Percentiles rank a stretch among this genome's conserved stretches.
These are phyloP conservation scores for Agrotis puta DNA, from an alignment of 2,888 invertebrate species.

Conservation along the genomic window DNA sequence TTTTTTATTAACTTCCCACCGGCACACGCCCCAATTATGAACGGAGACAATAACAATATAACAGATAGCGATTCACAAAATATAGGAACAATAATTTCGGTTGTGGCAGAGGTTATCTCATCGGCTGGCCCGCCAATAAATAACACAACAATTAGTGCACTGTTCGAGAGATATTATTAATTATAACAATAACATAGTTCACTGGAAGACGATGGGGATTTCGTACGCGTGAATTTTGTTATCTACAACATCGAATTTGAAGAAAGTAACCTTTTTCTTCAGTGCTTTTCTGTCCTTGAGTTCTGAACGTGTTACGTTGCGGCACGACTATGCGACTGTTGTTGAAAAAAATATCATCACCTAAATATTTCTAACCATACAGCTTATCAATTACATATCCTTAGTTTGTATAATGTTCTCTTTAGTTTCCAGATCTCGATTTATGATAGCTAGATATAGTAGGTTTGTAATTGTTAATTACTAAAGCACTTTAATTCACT, in stretches of 20 bases:
- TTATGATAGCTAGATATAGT: not conserved
- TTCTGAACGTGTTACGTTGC: not conserved
- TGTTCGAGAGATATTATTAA: slow-evolving; percentile 64
- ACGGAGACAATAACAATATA: slow-evolving; percentile 66
- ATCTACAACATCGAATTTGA: not conserved
- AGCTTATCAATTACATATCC: not conserved
- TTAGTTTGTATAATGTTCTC: not conserved
- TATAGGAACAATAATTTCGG: slow-evolving; percentile 79
- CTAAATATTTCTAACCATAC: not conserved
- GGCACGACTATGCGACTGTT: too few species aligned
- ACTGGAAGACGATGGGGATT: slow-evolving; percentile 49
- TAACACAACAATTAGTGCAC: slow-evolving; percentile 72
- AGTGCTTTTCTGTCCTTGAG: slow-evolving; percentile 13
- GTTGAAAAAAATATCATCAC: not conserved
- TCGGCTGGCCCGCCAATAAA: slow-evolving; percentile 65
- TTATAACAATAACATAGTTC: slow-evolving; percentile 66
- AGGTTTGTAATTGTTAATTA: slow-evolving; percentile 34
- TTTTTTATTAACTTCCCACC: slow-evolving; percentile 46
- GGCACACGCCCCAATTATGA: slow-evolving; percentile 60
- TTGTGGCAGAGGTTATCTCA: slow-evolving; percentile 76
- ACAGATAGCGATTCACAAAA: slow-evolving; percentile 72
- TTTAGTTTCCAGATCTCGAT: slow-evolving; percentile 1
- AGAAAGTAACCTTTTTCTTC: not conserved
- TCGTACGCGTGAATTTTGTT: slow-evolving; percentile 10
- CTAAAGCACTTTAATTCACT: slow-evolving; percentile 15